Evolutionary conservation across 2,888 invertebrate genomes (phyloP), one percentile per base, ranked within the genome.

Genomic region (Heliconius erato): DNA sequence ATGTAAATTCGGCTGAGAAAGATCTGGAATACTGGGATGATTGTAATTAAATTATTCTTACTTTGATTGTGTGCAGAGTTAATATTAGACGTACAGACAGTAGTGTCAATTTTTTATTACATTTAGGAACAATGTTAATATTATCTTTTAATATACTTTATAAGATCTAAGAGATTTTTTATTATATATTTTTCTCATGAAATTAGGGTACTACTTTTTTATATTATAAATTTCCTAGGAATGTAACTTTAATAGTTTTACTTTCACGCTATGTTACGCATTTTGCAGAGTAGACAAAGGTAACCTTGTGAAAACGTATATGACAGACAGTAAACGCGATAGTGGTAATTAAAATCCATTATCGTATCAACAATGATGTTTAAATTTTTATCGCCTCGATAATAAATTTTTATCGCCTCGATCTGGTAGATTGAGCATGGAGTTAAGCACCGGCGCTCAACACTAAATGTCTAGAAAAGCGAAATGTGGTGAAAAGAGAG

Each of bases 1-100:
- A 69, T 65, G 63, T 79, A 80, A 74, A 81, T 65, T 81, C 81
- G 83, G 84, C 85, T 84, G 78, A 85, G 80, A 84, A 81, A 82
- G 84, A 86, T 86, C 76, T 82, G 44, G 71, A 44, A 26, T 72
- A 14, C 79, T 78, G 71, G 82, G 79, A 26, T 79, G 59, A 59
- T 83, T 82, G 77, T 83, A 82, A 83, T 82, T 83, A 83, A 82
- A 79, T 79, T 72, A 71, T 79, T 79, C 40, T 69, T 69, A 59
- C 76, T 71, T 78, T 82, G 35, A 76, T 76, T 83, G 74, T 83
- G 68, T 44, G 49, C 32, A 49, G 69, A 77, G 67, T 81, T 69
- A 69, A 65, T 69, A 69, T 69, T 80, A 59, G 49, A 54, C 54
- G 59, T 76, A n/a, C 76, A 7, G 76, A 63, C 76, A 59, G 23